Base-by-base conservation (phyloP, 2,888 invertebrate species). In the Epinotia brunnichana region DNA sequence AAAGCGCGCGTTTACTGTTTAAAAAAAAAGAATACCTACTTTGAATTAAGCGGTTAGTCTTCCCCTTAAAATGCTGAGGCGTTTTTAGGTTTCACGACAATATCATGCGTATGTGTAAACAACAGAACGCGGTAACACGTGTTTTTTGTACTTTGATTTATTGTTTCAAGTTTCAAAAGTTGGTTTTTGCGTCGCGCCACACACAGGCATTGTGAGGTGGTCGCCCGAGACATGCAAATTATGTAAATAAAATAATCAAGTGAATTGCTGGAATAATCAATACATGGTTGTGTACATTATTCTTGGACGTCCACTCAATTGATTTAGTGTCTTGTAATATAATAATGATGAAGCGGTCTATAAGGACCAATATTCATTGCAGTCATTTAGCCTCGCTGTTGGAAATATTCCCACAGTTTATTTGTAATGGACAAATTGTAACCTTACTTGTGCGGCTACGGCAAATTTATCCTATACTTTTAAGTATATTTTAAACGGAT, bases 131-230 rank as follows among this genome's bases (percentile, higher is more conserved):
- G 85, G 88, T 90, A 90, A 91, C 92, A 91, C 92, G 87, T 91
- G 84, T 87, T 91, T 89, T 92, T 91, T 92, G 87, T 86, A 81
- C 85, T 87, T 90, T 90, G 92, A 92, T 91, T 92, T 92, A 92
- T 90, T 88, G 90, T 91, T 90, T 90, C 87, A 86, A 78, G 86
- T 91, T 91, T 87, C 88, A 89, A 86, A 90, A 90, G 87, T 86
- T 80, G 81, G 84, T 90, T 92, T 91, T 91, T 90, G 84, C 86
- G 73, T 80, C 80, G 81, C 81, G 84, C 92, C 92, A 92, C 92
- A 91, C 92, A 84, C 92, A 86, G 89, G 82, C 84, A 85, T 86
- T 84, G 87, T 81, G 75, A 76, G 78, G 81, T 74, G 76, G 70
- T 73, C 74, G 73, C 60, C 53, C 80, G 81, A 78, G 80, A 81